Evolutionary conservation across 2,888 invertebrate species (phyloP), one percentile per base, ranked within the genome.

Genomic region (Lamproptera curius): DNA sequence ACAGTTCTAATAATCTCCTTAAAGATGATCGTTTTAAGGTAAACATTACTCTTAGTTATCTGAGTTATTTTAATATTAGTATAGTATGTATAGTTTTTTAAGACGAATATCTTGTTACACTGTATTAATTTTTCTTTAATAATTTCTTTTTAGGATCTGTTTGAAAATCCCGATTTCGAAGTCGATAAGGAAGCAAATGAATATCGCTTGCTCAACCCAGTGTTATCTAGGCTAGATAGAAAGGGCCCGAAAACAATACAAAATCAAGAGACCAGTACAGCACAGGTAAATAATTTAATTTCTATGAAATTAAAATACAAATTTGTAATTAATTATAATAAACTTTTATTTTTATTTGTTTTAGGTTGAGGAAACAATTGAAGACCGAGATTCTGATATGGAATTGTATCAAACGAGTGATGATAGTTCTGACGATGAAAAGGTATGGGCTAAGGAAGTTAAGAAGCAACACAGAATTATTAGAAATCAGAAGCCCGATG

Each of bases 111-210:
- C n/a, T n/a, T n/a, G n/a, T n/a, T n/a, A n/a, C n/a, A n/a, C n/a
- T n/a, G n/a, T n/a, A n/a, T n/a, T n/a, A n/a, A n/a, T n/a, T n/a
- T n/a, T n/a, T n/a, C n/a, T n/a, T 4, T 28, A 28, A 28, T 38
- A 31, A 42, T 14, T 42, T 43, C 34, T 48, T 73, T 67, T 50
- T 58, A 88, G 81, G 92, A 91, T 1, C 81, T 99, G 71, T 99
- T 99, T 77, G 92, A 91, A 61, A 95, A 99, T 85, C 93, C 96
- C 9, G 96, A 97, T 69, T 99, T 95, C 76, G 93, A 97, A 79
- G 94, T 98, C 46, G 95, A 98, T 71, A 93, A 91, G 62, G 92
- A 92, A 67, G 92, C 95, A 40, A 95, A 96, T 63, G 97, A 97
- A 70, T 99, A 92, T 74, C 90, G 93, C 60, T 87, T 98, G 51